These are phyloP conservation scores for Illadopsis cleaveri DNA, from an alignment of 2,113 vertebrate species.

Conservation along the genomic window DNA sequence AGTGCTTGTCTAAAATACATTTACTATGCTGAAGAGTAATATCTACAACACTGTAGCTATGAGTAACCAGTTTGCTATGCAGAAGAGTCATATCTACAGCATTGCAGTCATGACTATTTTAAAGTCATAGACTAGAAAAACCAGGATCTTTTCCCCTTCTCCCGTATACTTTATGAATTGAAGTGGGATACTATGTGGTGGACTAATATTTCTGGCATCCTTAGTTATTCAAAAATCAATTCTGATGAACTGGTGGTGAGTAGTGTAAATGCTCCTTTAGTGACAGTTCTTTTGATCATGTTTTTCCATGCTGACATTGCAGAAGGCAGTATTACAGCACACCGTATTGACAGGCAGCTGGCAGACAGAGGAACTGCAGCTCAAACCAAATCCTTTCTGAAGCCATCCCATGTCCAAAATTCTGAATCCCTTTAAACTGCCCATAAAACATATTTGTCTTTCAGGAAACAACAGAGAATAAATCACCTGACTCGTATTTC, in stretches of 20 bases:
- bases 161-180: not conserved
- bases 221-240: not conserved
- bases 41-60: not conserved
- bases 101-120: not conserved
- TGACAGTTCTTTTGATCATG: not conserved
- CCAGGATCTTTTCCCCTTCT: not conserved
- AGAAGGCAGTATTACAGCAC: not conserved
- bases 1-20: not conserved
- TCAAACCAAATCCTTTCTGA: not conserved
- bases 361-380: fast-evolving
- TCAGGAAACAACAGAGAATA: not conserved
- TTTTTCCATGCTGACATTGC: not conserved
- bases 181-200: not conserved
- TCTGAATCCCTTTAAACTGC: not conserved
- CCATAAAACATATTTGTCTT: not conserved
- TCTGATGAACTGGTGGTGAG: not conserved
- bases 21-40: not conserved
- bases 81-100: not conserved
- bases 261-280: not conserved
- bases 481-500: fast-evolving
- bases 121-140: not conserved
- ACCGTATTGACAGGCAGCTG: not conserved
- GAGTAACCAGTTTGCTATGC: slow-evolving; percentile 50
- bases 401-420: not conserved
- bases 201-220: not conserved